These are phyloP conservation scores for Digitonthophagus gazella DNA, from an alignment of 2,888 invertebrate species.

Conservation along the genomic window DNA sequence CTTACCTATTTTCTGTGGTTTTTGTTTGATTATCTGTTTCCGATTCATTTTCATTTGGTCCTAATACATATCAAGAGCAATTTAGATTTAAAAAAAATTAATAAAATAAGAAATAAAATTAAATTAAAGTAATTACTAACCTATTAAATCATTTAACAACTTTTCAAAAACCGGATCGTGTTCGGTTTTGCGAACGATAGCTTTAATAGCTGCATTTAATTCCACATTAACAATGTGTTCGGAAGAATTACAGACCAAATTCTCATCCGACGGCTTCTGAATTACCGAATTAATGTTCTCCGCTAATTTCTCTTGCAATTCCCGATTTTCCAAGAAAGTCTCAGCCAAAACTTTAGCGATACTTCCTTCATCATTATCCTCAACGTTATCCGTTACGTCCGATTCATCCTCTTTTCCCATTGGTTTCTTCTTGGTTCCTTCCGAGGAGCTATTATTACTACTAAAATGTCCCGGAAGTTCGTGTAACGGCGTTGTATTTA, in stretches of 20 bases:
- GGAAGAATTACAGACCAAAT: neutral
- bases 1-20: too few relatives aligned
- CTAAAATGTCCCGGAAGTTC: constrained; percentile 34
- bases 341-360: constrained; percentile 34
- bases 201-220: constrained; percentile 52
- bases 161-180: constrained; percentile 55
- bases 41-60: too few relatives aligned
- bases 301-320: constrained; percentile 57
- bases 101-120: too few relatives aligned
- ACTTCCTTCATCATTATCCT: constrained; percentile 22
- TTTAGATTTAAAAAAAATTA: too few relatives aligned
- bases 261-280: neutral
- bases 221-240: constrained; percentile 36
- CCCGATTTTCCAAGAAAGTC: constrained; percentile 52
- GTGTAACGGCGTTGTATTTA: constrained; percentile 34
- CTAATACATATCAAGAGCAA: too few relatives aligned
- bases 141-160: constrained; percentile 52
- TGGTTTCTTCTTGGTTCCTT: constrained; percentile 12
- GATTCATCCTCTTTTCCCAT: constrained; percentile 12
- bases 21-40: too few relatives aligned
- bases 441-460: neutral
- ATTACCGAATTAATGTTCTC: constrained; percentile 52
- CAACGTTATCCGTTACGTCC: constrained; percentile 24
- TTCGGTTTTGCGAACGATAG: constrained; percentile 54
- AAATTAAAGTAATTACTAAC: too few relatives aligned